These are phyloP conservation scores for Polietes domitor DNA, from an alignment of 2,888 invertebrate genomes.

Conservation along the genomic window DNA sequence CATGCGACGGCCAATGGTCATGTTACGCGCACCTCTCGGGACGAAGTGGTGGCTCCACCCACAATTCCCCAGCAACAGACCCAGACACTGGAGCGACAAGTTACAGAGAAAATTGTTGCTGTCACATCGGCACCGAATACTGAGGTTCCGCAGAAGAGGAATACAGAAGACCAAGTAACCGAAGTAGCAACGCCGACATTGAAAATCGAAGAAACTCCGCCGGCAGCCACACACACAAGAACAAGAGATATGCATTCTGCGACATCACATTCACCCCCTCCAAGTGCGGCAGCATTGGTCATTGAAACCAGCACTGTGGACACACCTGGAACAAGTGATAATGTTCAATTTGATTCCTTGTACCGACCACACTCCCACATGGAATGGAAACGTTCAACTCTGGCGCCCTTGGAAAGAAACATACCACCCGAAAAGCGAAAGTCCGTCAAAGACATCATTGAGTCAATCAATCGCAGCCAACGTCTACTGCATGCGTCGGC, in stretches of 20 bases:
- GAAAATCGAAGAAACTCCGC: slow-evolving; percentile 41
- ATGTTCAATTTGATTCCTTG: slow-evolving; percentile 56
- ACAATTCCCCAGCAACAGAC: neutral
- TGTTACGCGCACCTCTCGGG: slow-evolving; percentile 30
- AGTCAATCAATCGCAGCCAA: slow-evolving; percentile 80
- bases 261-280: neutral
- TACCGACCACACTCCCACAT: slow-evolving; percentile 62
- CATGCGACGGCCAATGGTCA: slow-evolving; percentile 45
- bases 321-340: neutral
- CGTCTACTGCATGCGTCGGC: slow-evolving; percentile 77
- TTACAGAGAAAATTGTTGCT: slow-evolving; percentile 11
- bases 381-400: slow-evolving; percentile 71
- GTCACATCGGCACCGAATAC: neutral
- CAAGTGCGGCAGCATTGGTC: neutral
- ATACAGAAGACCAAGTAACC: neutral
- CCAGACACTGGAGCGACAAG: neutral
- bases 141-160: neutral
- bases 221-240: neutral
- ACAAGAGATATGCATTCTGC: neutral
- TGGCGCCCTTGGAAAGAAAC: slow-evolving; percentile 70
- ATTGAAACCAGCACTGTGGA: slow-evolving; percentile 31
- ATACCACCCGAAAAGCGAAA: slow-evolving; percentile 73
- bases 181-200: neutral
- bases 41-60: slow-evolving; percentile 48
- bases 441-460: slow-evolving; percentile 79